A percentile compares a stretch with the other conserved stretches of the same genome.
phyloP scores from a whole-genome alignment of 2,113 vertebrate genomes.

The Podarcis muralis region DNA sequence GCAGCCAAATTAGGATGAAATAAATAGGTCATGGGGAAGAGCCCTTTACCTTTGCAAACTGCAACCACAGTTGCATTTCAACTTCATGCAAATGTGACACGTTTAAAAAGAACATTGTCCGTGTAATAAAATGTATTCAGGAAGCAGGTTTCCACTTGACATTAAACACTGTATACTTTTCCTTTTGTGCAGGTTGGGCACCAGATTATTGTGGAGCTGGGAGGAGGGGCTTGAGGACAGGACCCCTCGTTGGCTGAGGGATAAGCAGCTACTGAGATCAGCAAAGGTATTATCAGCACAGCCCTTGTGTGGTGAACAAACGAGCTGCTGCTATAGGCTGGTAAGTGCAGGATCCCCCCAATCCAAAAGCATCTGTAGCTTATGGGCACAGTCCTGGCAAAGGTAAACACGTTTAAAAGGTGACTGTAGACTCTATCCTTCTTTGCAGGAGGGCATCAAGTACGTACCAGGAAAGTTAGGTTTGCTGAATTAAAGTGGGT shows the following conservation, averaged over 20 bases:
- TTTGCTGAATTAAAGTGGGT: too few relatives aligned
- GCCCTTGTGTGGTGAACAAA: background rate
- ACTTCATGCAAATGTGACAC: background rate
- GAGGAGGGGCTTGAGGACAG: background rate
- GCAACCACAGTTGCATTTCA: background rate
- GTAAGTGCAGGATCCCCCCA: background rate
- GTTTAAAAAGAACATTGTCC: background rate
- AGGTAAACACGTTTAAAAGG: background rate
- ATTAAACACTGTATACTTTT: background rate
- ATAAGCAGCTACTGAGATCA: background rate
- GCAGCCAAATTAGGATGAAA: too few relatives aligned
- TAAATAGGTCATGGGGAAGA: too few relatives aligned
- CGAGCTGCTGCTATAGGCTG: too few relatives aligned
- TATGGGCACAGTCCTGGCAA: background rate
- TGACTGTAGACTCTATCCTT: too few relatives aligned
- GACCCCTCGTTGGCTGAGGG: too few relatives aligned
- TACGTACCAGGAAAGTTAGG: too few relatives aligned
- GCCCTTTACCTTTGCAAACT: background rate
- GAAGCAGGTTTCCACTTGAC: background rate
- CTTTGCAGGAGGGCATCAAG: too few relatives aligned
- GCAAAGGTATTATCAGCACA: background rate
- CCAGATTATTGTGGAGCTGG: background rate
- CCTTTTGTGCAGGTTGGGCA: background rate
- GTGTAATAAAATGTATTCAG: background rate
- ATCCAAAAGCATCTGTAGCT: background rate